A percentile compares a stretch with the other conserved stretches of the same genome.
Evolutionary conservation across 2,797 vertebrate genomes (phyloP).

Genomic region (Neomorphus geoffroyi): DNA sequence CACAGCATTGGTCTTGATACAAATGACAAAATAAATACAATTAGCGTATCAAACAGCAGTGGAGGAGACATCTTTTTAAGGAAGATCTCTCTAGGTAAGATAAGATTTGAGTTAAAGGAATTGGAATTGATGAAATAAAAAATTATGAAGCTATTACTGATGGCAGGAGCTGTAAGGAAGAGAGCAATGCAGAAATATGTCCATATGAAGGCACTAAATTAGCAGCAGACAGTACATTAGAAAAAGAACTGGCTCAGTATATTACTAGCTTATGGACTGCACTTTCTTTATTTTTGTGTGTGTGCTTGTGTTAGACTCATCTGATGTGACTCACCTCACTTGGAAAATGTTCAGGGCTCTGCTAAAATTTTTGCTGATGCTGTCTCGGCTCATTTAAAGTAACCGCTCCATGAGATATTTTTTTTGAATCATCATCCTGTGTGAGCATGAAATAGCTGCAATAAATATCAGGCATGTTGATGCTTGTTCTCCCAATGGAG

Average conservation of each 20-base stretch:
- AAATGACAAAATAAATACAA: not conserved
- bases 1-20: not conserved
- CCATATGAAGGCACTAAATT: not conserved
- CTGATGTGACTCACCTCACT: not conserved
- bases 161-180: not conserved
- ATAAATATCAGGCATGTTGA: not conserved
- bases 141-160: not conserved
- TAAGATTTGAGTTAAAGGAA: not conserved
- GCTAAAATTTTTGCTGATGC: constrained; percentile 23
- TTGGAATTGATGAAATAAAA: not conserved
- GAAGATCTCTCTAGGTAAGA: not conserved
- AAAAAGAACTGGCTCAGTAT: not conserved
- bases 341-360: not conserved
- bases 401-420: not conserved
- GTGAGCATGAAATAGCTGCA: not conserved
- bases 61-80: not conserved
- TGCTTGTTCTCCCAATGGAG: not conserved
- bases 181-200: not conserved
- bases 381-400: not conserved
- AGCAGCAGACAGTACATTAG: not conserved
- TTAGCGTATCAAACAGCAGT: not conserved
- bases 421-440: constrained; percentile 5
- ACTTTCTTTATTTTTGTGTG: not conserved
- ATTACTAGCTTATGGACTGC: not conserved
- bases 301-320: not conserved